A percentile compares a stretch with the other conserved stretches of the same genome.
Evolutionary conservation across 2,113 vertebrate genomes (phyloP).

Genomic region (Taxidea taxus): DNA sequence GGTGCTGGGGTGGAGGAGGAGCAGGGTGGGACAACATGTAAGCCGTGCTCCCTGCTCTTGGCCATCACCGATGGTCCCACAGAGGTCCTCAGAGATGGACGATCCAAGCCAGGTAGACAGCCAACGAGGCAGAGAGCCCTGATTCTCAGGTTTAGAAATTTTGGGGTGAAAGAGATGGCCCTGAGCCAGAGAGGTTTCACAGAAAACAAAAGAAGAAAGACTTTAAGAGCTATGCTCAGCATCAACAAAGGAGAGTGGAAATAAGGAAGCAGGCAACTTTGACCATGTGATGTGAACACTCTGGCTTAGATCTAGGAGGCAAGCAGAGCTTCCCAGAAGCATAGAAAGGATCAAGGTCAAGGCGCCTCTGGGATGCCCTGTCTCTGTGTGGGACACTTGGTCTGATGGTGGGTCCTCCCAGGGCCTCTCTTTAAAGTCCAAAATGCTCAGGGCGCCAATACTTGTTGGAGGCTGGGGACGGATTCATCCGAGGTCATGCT

Average conservation of each 20-base stretch:
- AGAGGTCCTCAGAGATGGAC: background rate
- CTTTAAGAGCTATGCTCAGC: background rate
- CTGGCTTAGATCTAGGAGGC: fast-evolving
- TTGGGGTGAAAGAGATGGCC: background rate
- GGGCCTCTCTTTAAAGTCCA: background rate
- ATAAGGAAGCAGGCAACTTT: background rate
- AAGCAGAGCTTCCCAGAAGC: background rate
- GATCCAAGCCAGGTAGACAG: background rate
- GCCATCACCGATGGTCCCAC: fast-evolving
- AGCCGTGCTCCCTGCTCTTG: background rate
- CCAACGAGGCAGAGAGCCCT: fast-evolving
- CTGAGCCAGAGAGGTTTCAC: background rate
- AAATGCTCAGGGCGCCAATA: background rate
- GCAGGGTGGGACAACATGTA: fast-evolving
- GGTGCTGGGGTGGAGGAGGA: too few relatives aligned
- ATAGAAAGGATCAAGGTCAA: background rate
- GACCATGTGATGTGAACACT: fast-evolving
- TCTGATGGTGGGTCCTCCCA: too few relatives aligned
- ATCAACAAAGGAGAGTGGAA: background rate
- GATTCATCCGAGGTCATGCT: conserved; percentile 23
- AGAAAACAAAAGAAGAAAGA: background rate
- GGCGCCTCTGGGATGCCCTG: fast-evolving
- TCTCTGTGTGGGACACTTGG: background rate
- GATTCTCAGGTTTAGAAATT: background rate
- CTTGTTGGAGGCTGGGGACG: background rate